phyloP scores from a whole-genome alignment of 1,140 invertebrate genomes.

The Lucilia cuprina region DNA sequence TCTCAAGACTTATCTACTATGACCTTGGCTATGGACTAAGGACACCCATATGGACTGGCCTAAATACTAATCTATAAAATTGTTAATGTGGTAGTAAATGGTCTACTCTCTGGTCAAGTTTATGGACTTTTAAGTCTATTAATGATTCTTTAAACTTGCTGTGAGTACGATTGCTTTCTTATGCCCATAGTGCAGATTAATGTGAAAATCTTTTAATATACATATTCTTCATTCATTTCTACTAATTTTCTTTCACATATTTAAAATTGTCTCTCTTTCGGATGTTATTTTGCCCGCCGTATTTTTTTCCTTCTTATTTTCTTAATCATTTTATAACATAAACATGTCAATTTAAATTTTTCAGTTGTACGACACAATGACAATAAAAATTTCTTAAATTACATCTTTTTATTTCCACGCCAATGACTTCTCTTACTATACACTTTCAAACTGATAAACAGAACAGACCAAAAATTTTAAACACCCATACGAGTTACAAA shows the following conservation, averaged over 20 bases:
- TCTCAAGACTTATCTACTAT: too few species aligned
- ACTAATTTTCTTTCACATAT: not conserved
- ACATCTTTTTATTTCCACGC: constrained; percentile 11
- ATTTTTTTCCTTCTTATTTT: not conserved
- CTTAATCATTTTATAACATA: constrained; percentile 34
- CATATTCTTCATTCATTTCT: not conserved
- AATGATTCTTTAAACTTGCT: too few species aligned
- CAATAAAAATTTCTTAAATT: not conserved
- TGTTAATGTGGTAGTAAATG: too few species aligned
- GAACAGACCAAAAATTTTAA: not conserved
- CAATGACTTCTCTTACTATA: not conserved
- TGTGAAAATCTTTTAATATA: not conserved
- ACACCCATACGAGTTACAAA: not conserved
- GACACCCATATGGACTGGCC: too few species aligned
- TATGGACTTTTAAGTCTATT: too few species aligned
- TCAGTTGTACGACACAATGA: constrained; percentile 9
- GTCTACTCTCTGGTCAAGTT: too few species aligned
- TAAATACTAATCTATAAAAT: too few species aligned
- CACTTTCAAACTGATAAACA: not conserved
- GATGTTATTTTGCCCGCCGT: not conserved
- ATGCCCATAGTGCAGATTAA: not conserved
- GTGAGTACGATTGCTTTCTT: too few species aligned
- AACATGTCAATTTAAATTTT: constrained; percentile 32
- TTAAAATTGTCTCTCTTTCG: not conserved
- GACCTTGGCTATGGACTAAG: too few species aligned